Evolutionary conservation across 1,140 invertebrate genomes (phyloP), one percentile per base, ranked within the genome.

Genomic region (Drosophila pallidifrons): DNA sequence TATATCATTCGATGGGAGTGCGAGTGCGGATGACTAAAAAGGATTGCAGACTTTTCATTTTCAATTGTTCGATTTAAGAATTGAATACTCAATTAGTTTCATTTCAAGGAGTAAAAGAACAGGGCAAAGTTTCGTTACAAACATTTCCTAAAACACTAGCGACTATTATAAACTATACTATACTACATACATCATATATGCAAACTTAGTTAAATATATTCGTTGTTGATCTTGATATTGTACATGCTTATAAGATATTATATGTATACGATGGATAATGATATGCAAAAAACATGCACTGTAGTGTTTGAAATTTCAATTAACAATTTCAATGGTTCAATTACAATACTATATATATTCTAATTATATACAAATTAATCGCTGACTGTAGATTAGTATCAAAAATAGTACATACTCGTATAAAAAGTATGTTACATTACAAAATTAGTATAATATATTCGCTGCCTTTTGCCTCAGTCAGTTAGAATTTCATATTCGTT

Each of bases 391-490:
- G 49, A 38, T 38, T 47, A 55, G 71, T 73, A 73, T 73, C 70
- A 73, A 67, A 73, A 73, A 73, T 73, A 73, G 28, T 71, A 59
- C 61, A 61, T 64, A 57, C 28, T 73, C 74, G 74, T 77, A 75
- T 71, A 71, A 77, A 71, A 67, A 51, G 49, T 72, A 64, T 43
- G 43, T 30, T 38, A 15, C 65, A 45, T 75, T 72, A 71, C 16
- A 38, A 20, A 55, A 54, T 51, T 82, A 67, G 47, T 75, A 70
- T 38, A 25, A 8, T 49, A 64, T 82, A 86, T 87, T 87, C 72
- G 83, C 77, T 87, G 82, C 82, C 83, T 49, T 63, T 82, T 82
- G 77, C 63, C 41, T 87, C 83, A 87, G 83, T 87, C 83, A 88
- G 63, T 74, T 64, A 52, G 60, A 77, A 77, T 82, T 88, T 87